phyloP scores from a whole-genome alignment of 2,113 vertebrate genomes.

The Gymnocephalus cernua region DNA sequence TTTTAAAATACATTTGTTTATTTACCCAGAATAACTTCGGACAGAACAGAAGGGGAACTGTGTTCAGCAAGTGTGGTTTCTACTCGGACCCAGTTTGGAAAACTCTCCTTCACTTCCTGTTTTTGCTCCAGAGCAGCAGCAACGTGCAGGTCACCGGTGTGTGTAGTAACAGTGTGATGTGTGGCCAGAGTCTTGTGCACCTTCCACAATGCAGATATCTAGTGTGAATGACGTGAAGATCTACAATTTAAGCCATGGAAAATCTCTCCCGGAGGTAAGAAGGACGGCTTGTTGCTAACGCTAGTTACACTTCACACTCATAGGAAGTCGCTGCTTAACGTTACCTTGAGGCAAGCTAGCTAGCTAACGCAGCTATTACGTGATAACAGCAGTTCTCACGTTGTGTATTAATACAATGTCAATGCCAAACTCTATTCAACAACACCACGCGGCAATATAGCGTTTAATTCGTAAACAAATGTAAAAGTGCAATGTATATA shows the following conservation, averaged over 20 bases:
- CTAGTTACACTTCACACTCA: too few species aligned
- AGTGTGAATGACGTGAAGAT: slow-evolving; percentile 97
- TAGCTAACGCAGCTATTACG: slow-evolving; percentile 17
- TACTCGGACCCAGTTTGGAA: slow-evolving; percentile 41
- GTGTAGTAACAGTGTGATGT: slow-evolving; percentile 59
- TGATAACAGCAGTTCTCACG: not conserved
- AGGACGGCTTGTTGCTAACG: fast-evolving
- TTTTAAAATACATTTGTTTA: too few species aligned
- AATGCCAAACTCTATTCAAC: fast-evolving
- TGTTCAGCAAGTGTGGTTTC: slow-evolving; percentile 11
- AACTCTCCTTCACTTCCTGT: slow-evolving; percentile 63
- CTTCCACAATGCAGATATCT: slow-evolving; percentile 91
- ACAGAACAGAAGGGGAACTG: not conserved
- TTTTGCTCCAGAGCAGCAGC: slow-evolving; percentile 42
- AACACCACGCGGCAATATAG: not conserved
- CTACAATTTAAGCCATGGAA: slow-evolving; percentile 96
- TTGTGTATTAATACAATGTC: not conserved
- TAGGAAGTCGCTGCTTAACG: not conserved
- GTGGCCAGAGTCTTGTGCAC: not conserved
- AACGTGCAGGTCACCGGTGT: slow-evolving; percentile 64
- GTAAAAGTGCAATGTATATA: too few species aligned
- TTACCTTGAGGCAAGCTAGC: not conserved
- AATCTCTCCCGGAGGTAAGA: slow-evolving; percentile 96
- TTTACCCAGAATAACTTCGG: not conserved
- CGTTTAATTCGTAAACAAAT: too few species aligned